Base-by-base conservation (phyloP, 2,888 invertebrate species). In the Dasypolia templi region DNA sequence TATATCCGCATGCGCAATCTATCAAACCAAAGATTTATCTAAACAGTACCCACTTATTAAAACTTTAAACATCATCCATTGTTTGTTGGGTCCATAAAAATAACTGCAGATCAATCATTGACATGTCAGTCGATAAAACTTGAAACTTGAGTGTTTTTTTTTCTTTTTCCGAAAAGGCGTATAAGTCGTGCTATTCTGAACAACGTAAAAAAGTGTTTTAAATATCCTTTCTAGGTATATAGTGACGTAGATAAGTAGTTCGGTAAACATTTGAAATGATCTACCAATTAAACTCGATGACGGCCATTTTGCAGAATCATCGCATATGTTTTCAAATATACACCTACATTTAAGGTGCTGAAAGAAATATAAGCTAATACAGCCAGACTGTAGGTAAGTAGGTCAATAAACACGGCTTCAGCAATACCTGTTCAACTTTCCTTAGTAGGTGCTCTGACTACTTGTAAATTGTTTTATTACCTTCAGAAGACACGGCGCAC, bases 341-440 rank as follows among this genome's bases (percentile, higher is more conserved):
- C 32, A 29, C 61, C 26, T 26, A 51, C 22, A 55, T 44, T 69
- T 4, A 62, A 39, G 35, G 11, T 35, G 19, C 71, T 76, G 66
- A 63, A 79, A 49, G 42, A 68, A 63, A 56, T 72, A 68, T 58
- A 49, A 70, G 68, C 73, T 58, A 69, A 62, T 66, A 63, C 46
- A 29, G 29, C 12, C 61, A 72, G 44, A 68, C 62, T 29, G 65
- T 75, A 66, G 49, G 56, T 49, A 76, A 58, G 68, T 62, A 42
- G 61, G 61, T 71, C 66, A 42, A 72, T 58, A 74, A 72, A 82
- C 62, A 73, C 49, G 49, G 46, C 64, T 68, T 71, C 44, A 68
- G 81, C 81, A 82, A 83, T 83, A 79, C 76, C 69, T 75, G 75
- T 75, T 72, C 81, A 83, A 75, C 83, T 82, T 83, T 82, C 81